Evolutionary conservation across 92 coral and sea anemone species (phyloP).

Genomic region (Siderastrea radians): DNA sequence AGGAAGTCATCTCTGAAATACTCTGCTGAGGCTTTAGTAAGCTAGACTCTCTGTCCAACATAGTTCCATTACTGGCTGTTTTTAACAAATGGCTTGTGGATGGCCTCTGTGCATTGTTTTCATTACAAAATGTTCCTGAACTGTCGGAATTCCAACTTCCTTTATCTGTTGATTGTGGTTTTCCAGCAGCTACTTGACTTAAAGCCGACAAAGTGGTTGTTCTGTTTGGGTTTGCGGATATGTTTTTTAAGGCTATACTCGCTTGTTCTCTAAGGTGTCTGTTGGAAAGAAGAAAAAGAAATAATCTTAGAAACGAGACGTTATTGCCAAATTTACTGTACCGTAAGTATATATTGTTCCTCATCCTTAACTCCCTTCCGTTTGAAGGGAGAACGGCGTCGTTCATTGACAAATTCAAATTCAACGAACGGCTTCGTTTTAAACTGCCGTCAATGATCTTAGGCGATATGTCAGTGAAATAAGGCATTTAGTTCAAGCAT

Average conservation of each 20-base stretch:
- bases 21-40: constrained; percentile 51
- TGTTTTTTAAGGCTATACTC: constrained; percentile 73
- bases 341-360: too few relatives aligned
- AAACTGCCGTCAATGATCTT: too few relatives aligned
- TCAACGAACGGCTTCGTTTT: too few relatives aligned
- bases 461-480: too few relatives aligned
- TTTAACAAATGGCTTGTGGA: neutral
- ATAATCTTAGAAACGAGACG: too few relatives aligned
- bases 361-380: too few relatives aligned
- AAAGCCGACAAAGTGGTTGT: constrained; percentile 62
- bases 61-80: neutral
- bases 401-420: too few relatives aligned
- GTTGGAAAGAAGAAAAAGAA: neutral
- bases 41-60: neutral
- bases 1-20: constrained; percentile 65
- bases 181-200: constrained; percentile 42
- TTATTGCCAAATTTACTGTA: too few relatives aligned
- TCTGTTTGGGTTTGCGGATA: constrained; percentile 70
- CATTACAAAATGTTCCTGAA: constrained; percentile 4
- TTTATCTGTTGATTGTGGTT: neutral
- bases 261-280: constrained; percentile 80
- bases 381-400: too few relatives aligned
- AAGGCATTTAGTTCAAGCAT: too few relatives aligned
- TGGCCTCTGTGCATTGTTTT: neutral
- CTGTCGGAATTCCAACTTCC: neutral